Evolutionary conservation across 2,797 vertebrate genomes (phyloP), one percentile per base, ranked within the genome.

Genomic region (Sus cebifrons): DNA sequence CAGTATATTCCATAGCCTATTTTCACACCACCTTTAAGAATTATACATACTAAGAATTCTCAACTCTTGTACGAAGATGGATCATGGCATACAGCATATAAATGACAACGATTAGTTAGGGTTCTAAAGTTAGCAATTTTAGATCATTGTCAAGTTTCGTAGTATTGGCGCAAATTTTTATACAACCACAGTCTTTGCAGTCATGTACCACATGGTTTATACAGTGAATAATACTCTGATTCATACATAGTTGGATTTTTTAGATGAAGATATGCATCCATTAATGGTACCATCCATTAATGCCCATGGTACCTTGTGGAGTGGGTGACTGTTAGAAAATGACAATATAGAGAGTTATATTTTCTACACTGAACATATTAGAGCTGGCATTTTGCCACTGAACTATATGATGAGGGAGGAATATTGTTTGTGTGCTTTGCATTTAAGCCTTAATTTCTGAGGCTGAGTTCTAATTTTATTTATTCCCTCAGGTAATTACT

Each of bases 401-500:
- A 73, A 49, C 78, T 83, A 4, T 73, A 17, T 75, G 29, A 68
- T 74, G 17, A 75, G 40, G 58, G 67, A 73, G 14, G 71, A 62
- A 85, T 82, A 87, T 77, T 74, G 36, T 87, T 70, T 89, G 29
- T 94, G 75, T 54, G 14, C 60, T 95, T 96, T 79, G 84, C 40
- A 70, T 87, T 96, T 94, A 75, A 82, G 73, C 32, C 40, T 73
- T 92, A 75, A 67, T 97, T 94, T 96, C 79, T 60, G 68, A 96
- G 49, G 23, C 78, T 90, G 85, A 75, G 29, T 83, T 95, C 65
- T 96, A 86, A 79, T 98, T 96, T 92, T 93, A 65, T 81, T 97
- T 95, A 96, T 97, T 94, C 84, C 71, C 86, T 93, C 62, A 70
- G 68, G 91, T 96, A 96, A 93, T 96, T 94, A 64, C 70, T 82